Base-by-base conservation (phyloP, 2,888 invertebrate genomes). In the Cosmopolites sordidus region DNA sequence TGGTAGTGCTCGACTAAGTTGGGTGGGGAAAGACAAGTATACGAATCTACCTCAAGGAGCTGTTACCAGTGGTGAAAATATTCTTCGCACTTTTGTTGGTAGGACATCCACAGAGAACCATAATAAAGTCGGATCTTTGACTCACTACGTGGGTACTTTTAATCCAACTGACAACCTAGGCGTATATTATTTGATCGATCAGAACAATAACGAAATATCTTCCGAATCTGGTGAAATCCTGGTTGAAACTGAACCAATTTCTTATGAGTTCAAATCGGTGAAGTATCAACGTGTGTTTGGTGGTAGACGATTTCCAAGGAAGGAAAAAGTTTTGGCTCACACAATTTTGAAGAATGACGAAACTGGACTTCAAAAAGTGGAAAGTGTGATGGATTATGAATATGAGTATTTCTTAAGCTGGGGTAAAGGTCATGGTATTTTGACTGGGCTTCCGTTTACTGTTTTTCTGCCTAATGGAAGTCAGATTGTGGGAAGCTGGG, bases 1-100 rank as follows among this genome's bases (percentile, higher is more conserved):
- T 63, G 83, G 83, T 60, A 84, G 89, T 53, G 88, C 87, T 1
- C 78, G 87, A 51, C 77, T 91, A 39, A 81, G 79, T 57, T 92
- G 92, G 92, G 79, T 79, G 39, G 73, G 78, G n/a, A 89, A 90
- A 86, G 78, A 79, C 59, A 86, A 84, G 70, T 89, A 83, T 68
- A 78, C 78, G 1, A 70, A 75, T 9, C 79, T 82, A 54, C 86
- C 86, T 0, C 78, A 79, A 53, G 90, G 90, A 4, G 82, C 85
- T 9, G 85, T 90, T 3, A 77, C 80, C 1, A 80, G 81, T 4
- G 82, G 76, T 2, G 72, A 73, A 43, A 74, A 72, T 16, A 80
- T 81, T 4, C 82, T 76, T 3, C 71, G 71, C 42, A 74, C 72
- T 11, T 74, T 70, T 54, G 67, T 75, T 2, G 74, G 71, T 0